Conservation (phyloP, 2,888 invertebrate genomes). For the Drosophila basisetae region DNA sequence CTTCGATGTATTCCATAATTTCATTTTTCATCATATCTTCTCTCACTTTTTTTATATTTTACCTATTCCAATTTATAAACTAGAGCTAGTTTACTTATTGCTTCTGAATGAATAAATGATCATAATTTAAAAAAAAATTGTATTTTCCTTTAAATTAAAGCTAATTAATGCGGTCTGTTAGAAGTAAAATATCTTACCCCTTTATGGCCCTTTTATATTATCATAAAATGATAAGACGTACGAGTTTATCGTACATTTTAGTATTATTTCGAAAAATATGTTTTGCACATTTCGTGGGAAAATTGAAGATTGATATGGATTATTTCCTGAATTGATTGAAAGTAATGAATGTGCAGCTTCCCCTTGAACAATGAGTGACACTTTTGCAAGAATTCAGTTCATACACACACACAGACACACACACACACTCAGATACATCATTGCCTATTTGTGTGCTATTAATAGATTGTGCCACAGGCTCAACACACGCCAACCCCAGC, state of each 20-base stretch:
- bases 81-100: background rate
- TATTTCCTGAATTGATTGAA: background rate
- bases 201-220: background rate
- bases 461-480: conserved; percentile 44
- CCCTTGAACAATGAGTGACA: background rate
- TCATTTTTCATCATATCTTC: too few relatives aligned
- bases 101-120: background rate
- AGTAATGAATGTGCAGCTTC: background rate
- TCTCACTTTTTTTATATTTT: background rate
- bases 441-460: conserved; percentile 41
- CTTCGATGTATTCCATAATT: too few relatives aligned
- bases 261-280: background rate
- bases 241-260: background rate
- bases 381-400: background rate
- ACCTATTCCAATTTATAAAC: background rate
- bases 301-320: background rate
- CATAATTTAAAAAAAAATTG: background rate
- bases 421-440: background rate
- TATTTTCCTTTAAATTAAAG: background rate
- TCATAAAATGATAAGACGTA: background rate
- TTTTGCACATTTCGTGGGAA: background rate
- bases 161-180: background rate
- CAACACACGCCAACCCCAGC: background rate
- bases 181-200: background rate
- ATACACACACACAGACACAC: background rate